Conservation (phyloP, 64 coral and sea anemone genomes). For the Pocillopora verrucosa region DNA sequence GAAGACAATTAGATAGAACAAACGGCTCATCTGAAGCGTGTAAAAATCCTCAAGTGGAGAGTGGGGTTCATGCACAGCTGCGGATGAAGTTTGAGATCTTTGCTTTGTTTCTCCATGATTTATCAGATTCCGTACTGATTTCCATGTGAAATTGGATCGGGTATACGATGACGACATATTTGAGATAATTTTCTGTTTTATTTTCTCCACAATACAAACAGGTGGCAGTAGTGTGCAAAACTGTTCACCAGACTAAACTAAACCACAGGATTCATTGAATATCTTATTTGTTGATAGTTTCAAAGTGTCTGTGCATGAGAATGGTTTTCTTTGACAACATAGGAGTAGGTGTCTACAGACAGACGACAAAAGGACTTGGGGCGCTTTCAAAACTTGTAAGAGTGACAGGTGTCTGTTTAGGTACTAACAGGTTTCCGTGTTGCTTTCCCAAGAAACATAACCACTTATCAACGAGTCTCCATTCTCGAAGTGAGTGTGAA, state of each 20-base stretch:
- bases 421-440: not conserved
- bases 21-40: constrained; percentile 10
- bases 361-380: not conserved
- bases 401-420: not conserved
- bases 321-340: not conserved
- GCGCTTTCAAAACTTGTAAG: not conserved
- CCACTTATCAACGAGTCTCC: not conserved
- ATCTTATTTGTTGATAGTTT: not conserved
- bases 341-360: not conserved
- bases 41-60: not conserved
- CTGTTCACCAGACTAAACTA: not conserved
- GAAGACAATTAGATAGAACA: constrained; percentile 11
- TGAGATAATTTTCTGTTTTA: constrained; percentile 16
- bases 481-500: not conserved
- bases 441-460: not conserved
- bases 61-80: not conserved
- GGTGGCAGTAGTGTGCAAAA: not conserved
- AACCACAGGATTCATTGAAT: not conserved
- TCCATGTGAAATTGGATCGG: not conserved
- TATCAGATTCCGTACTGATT: constrained; percentile 4
- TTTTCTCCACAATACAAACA: not conserved
- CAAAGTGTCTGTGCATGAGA: not conserved
- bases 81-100: not conserved
- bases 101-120: not conserved
- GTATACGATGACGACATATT: constrained; percentile 21